Percentiles rank a stretch among this genome's conserved stretches.
phyloP scores from a whole-genome alignment of 53 echinoderm and acorn worm genomes.

The Glandiceps talaboti region DNA sequence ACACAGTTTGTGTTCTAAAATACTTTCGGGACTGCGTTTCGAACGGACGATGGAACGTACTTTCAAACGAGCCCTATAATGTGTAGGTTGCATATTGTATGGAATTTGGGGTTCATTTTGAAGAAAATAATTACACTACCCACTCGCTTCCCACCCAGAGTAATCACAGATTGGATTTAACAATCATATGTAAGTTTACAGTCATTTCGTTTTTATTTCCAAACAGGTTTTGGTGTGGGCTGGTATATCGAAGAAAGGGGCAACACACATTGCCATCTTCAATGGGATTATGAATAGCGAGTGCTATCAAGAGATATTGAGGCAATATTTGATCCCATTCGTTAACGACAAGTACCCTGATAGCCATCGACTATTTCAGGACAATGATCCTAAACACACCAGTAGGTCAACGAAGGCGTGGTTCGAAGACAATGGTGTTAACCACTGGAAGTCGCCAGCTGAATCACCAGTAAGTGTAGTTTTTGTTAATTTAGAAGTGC shows the following conservation, averaged over 20 bases:
- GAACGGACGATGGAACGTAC: no score
- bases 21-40: no score
- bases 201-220: no score
- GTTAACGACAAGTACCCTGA: conserved; percentile 6
- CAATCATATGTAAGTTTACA: no score
- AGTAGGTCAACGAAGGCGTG: conserved; percentile 2
- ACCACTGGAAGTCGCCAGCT: conserved; percentile 40
- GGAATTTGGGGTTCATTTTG: no score
- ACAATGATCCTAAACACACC: conserved; percentile 36
- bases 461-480: conserved; percentile 18
- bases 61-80: no score
- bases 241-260: conserved; percentile 26
- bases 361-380: conserved; percentile 24
- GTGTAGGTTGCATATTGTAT: no score
- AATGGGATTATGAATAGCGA: conserved; percentile 25
- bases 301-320: conserved; percentile 10
- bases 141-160: no score
- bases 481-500: no score
- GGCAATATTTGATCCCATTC: conserved; percentile 22
- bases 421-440: conserved; percentile 13
- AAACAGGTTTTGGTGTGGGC: conserved; percentile 34
- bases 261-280: conserved; percentile 26
- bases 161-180: no score
- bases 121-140: no score
- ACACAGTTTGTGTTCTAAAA: no score